Evolutionary conservation across 1,140 invertebrate species (phyloP).

Genomic region (Macrotrachela quadricornifera): DNA sequence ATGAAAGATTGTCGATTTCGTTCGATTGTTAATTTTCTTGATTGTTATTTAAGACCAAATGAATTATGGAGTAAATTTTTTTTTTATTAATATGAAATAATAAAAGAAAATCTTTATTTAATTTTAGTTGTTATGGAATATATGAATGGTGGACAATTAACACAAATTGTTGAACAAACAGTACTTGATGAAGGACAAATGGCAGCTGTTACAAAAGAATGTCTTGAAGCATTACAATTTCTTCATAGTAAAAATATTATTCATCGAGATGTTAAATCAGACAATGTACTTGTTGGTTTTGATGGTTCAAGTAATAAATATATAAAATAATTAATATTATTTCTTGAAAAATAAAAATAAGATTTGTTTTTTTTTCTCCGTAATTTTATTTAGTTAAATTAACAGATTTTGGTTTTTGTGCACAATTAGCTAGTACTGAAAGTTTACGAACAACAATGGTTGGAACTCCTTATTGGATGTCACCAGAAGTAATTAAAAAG

Average conservation of each 20-base stretch:
- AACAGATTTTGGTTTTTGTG: conserved; percentile 33
- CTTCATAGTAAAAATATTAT: conserved; percentile 10
- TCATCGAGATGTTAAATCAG: conserved; percentile 28
- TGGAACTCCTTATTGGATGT: conserved; percentile 32
- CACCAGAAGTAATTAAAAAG: conserved; percentile 17
- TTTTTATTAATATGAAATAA: no score
- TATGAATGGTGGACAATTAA: conserved; percentile 36
- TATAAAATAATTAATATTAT: no score
- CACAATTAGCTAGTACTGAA: conserved; percentile 21
- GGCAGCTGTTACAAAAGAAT: conserved; percentile 35
- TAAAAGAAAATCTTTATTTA: no score
- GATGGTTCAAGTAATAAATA: conserved; percentile 44
- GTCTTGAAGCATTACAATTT: conserved; percentile 52
- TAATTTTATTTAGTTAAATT: conserved; percentile 29
- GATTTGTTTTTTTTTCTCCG: no score
- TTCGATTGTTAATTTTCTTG: conserved; percentile 97
- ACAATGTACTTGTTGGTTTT: conserved; percentile 34
- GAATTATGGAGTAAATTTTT: conserved; percentile 51
- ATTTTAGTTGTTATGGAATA: conserved; percentile 44
- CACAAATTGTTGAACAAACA: conserved; percentile 37
- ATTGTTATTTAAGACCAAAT: conserved; percentile 83
- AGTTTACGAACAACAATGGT: conserved; percentile 29
- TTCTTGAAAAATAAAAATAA: no score
- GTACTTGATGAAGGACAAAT: conserved; percentile 33
- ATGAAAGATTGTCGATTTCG: conserved; percentile 97